Conservation (phyloP, 2,113 vertebrate genomes). For the Python bivittatus region DNA sequence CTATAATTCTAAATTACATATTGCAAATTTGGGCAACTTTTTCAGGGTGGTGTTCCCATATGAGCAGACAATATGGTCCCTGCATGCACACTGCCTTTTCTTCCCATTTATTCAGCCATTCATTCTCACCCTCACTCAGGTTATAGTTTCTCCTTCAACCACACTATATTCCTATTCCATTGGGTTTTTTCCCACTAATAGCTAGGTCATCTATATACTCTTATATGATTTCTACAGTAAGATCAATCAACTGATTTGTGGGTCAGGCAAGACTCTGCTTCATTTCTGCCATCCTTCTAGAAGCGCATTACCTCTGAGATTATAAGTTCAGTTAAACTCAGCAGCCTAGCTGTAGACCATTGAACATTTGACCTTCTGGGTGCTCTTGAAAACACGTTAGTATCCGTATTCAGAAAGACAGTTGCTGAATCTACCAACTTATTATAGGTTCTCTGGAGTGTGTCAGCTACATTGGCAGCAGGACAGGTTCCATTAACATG, state of each 20-base stretch:
- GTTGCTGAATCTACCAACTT: neutral
- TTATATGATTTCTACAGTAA: neutral
- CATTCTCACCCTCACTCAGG: neutral
- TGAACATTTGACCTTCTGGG: too few species aligned
- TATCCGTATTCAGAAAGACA: neutral
- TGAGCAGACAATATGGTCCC: neutral
- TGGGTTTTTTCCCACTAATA: neutral
- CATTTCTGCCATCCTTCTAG: neutral
- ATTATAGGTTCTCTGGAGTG: neutral
- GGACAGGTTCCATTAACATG: neutral
- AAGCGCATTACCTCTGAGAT: neutral
- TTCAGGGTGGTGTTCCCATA: neutral
- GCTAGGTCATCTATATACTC: neutral
- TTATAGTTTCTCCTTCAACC: neutral
- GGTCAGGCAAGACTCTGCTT: neutral
- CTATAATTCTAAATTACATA: neutral
- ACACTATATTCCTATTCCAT: neutral
- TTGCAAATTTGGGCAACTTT: neutral
- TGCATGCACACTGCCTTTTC: neutral
- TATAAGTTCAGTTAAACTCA: neutral
- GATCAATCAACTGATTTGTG: neutral
- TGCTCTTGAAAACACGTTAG: neutral
- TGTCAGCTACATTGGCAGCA: neutral
- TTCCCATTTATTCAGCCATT: neutral
- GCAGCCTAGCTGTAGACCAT: neutral